Conservation (phyloP, 1,140 invertebrate genomes). For the Trachelipus rathkii region DNA sequence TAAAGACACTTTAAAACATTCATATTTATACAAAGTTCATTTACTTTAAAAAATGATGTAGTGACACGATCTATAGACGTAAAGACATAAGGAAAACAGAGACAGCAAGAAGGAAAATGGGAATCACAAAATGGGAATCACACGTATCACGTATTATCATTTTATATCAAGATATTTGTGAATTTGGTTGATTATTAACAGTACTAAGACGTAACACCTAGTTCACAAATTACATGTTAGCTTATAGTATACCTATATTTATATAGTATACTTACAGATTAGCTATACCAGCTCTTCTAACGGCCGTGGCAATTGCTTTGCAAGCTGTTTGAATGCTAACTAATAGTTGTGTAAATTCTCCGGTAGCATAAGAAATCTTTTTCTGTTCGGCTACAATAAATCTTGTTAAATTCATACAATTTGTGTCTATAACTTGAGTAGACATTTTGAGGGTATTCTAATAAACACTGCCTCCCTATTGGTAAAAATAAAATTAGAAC, state of each 20-base stretch:
- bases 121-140: too few species aligned
- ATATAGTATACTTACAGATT: conserved; percentile 64
- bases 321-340: conserved; percentile 93
- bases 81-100: too few species aligned
- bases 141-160: too few species aligned
- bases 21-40: too few species aligned
- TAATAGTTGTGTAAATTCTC: conserved; percentile 92
- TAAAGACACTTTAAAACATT: too few species aligned
- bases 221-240: not conserved
- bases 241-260: not conserved
- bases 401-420: conserved; percentile 91
- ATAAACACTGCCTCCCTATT: too few species aligned
- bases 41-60: too few species aligned
- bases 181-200: not conserved
- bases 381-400: conserved; percentile 91
- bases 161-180: not conserved
- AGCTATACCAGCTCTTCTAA: conserved; percentile 92
- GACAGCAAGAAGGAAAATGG: too few species aligned
- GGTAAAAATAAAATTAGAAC: too few species aligned
- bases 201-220: not conserved
- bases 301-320: conserved; percentile 94
- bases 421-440: conserved; percentile 64
- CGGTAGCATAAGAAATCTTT: conserved; percentile 78
- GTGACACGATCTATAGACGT: too few species aligned
- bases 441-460: too few species aligned